Evolutionary conservation across 2,888 invertebrate species (phyloP), one percentile per base, ranked within the genome.

Genomic region (Xanthia icteritia): DNA sequence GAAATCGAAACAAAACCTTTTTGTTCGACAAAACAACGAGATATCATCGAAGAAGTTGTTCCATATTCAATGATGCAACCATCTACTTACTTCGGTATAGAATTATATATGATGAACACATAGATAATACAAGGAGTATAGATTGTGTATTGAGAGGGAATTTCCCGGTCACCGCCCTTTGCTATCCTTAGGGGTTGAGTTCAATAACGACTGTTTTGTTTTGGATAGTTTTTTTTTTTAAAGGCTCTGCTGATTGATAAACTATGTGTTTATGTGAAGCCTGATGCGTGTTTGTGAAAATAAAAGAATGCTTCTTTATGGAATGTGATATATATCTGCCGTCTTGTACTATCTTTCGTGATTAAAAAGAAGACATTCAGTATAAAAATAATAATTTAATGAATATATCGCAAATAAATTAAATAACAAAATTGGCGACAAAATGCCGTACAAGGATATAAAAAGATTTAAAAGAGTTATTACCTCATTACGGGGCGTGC

Each of bases 21-120:
- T 66, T 63, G 45, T 66, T 27, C 45, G 36, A 73, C 36, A 58
- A 36, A 39, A 64, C 27, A 65, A 61, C 42, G 64, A 39, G 51
- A 65, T 76, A 69, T 68, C 31, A 76, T 71, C 39, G 39, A 39
- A 42, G 51, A 23, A 74, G 17, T 61, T 65, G 69, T 73, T 84
- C 73, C 79, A 83, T 86, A 84, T 84, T 84, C 84, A 86, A 73
- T 65, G 58, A 71, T 74, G 64, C 56, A 70, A 73, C 67, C 66
- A 72, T 71, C 51, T 15, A 17, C 31, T 23, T 31, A 9, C 20
- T 13, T 42, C 8, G 1, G 1, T 23, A 15, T 3, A 42, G 15
- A 63, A 51, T 6, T 66, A 27, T 17, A 31, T n/a, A 58, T 31
- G 31, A 31, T 31, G 31, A 17, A 5, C n/a, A 36, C 9, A n/a